phyloP scores from a whole-genome alignment of 2,113 vertebrate species.

The Malurus melanocephalus region DNA sequence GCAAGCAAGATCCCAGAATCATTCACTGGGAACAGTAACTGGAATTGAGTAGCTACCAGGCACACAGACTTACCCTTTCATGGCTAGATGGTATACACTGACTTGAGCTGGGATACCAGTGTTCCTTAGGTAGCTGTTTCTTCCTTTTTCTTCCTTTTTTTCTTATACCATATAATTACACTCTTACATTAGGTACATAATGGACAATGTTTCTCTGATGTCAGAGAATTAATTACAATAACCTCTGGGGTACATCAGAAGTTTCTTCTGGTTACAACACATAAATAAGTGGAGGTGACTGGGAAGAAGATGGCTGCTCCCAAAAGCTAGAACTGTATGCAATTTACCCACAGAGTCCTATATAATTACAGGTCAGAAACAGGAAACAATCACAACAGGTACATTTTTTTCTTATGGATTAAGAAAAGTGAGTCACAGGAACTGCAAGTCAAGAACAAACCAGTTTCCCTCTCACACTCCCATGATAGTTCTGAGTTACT shows the following conservation, averaged over 20 bases:
- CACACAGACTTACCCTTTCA: neutral
- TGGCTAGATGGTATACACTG: neutral
- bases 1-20: slow-evolving; percentile 15
- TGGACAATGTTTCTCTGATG: neutral
- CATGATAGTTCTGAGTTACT: slow-evolving; percentile 63
- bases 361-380: slow-evolving; percentile 53
- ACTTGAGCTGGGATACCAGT: neutral
- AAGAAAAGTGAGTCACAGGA: slow-evolving; percentile 56
- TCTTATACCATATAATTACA: neutral
- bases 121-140: neutral
- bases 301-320: slow-evolving; percentile 68
- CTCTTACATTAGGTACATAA: neutral
- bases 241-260: neutral
- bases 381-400: slow-evolving; percentile 52
- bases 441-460: slow-evolving; percentile 63
- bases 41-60: neutral
- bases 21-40: slow-evolving; percentile 7
- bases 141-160: neutral
- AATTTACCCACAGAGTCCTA: slow-evolving; percentile 56
- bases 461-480: slow-evolving; percentile 53
- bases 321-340: slow-evolving; percentile 53
- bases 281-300: slow-evolving; percentile 5
- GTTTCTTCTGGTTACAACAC: neutral
- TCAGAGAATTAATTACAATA: slow-evolving; percentile 21
- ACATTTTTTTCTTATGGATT: slow-evolving; percentile 48